These are phyloP conservation scores for Mustela lutreola DNA, from an alignment of 2,113 vertebrate species.

Conservation along the genomic window DNA sequence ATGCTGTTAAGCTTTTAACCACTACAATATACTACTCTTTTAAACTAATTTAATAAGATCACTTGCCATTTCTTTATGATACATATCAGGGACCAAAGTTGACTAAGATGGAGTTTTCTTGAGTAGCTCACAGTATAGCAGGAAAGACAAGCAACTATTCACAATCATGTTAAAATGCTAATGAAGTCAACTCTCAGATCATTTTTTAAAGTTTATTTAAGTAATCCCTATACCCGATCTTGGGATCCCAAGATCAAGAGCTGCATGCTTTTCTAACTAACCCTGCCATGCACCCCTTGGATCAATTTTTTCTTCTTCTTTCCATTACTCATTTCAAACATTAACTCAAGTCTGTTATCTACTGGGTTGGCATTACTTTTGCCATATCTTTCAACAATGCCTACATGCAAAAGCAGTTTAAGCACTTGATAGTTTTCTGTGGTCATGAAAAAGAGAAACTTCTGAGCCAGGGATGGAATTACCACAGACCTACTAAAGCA, in stretches of 20 bases:
- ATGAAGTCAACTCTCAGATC: not conserved
- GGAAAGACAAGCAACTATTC: not conserved
- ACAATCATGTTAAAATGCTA: not conserved
- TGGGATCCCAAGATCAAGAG: not conserved
- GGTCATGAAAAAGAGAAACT: not conserved
- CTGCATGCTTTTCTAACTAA: not conserved
- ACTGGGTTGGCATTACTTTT: not conserved
- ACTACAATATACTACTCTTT: not conserved
- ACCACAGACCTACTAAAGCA: not conserved
- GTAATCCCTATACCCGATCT: not conserved
- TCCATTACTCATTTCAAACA: not conserved
- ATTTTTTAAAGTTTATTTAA: not conserved
- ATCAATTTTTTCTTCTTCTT: not conserved
- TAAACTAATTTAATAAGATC: conserved; percentile 9
- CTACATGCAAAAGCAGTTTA: not conserved
- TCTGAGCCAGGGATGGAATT: too few relatives aligned
- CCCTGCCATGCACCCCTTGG: not conserved
- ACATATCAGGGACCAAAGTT: not conserved
- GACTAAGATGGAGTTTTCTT: not conserved
- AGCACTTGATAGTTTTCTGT: not conserved
- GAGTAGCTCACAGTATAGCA: not conserved
- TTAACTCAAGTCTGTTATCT: not conserved
- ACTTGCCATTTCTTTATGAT: not conserved
- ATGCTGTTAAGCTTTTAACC: not conserved
- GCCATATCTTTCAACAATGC: not conserved